phyloP scores from a whole-genome alignment of 1,140 invertebrate species.

The Hetaerina americana region DNA sequence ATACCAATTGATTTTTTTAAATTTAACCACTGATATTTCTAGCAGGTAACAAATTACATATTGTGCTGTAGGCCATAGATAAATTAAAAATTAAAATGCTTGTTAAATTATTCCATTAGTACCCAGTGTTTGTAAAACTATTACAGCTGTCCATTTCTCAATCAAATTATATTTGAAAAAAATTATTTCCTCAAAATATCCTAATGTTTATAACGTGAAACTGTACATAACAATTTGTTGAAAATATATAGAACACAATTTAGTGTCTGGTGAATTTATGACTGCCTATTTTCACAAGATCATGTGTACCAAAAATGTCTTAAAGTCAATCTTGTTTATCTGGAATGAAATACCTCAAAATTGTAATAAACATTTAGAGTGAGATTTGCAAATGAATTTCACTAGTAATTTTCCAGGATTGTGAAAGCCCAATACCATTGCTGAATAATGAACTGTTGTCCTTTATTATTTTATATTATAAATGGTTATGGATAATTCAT shows the following conservation, averaged over 20 bases:
- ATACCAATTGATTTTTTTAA: not conserved
- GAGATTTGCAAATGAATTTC: not conserved
- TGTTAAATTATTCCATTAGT: not conserved
- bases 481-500: too few relatives aligned
- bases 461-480: too few relatives aligned
- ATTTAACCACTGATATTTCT: not conserved
- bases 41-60: not conserved
- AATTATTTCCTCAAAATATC: constrained; percentile 1
- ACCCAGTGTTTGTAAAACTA: not conserved
- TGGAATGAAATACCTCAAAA: not conserved
- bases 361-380: not conserved
- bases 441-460: too few relatives aligned
- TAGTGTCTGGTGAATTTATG: not conserved
- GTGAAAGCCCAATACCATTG: too few relatives aligned
- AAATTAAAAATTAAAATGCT: not conserved
- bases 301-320: not conserved
- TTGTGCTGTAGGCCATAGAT: not conserved
- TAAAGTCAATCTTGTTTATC: not conserved
- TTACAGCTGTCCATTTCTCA: not conserved
- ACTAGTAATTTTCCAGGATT: too few relatives aligned
- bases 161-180: constrained; percentile 1
- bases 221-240: not conserved
- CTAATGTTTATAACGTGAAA: not conserved
- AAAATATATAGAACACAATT: constrained; percentile 1
- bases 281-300: not conserved